These are phyloP conservation scores for Rhodeus uyekii DNA, from an alignment of 2,797 vertebrate genomes.

Conservation along the genomic window DNA sequence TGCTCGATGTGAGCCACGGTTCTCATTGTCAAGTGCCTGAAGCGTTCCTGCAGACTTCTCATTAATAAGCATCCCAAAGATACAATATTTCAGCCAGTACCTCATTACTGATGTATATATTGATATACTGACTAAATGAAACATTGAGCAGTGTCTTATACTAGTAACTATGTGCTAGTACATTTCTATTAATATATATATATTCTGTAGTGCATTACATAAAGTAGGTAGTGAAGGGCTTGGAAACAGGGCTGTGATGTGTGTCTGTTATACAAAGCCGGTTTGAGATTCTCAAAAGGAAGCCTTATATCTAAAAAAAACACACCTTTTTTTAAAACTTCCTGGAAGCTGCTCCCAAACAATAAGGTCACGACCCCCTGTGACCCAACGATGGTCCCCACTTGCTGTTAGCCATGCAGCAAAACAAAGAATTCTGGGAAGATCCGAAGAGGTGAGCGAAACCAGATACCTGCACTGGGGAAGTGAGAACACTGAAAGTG, in stretches of 20 bases:
- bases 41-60: conserved; percentile 25
- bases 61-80: conserved; percentile 36
- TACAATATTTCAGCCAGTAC: conserved; percentile 21
- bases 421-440: conserved; percentile 78
- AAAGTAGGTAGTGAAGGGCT: not conserved
- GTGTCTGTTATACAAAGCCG: not conserved
- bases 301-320: not conserved
- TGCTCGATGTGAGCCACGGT: not conserved
- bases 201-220: conserved; percentile 17
- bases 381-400: conserved; percentile 82
- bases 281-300: not conserved
- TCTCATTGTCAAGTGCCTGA: conserved; percentile 26
- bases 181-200: conserved; percentile 11
- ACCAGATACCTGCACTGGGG: conserved; percentile 76
- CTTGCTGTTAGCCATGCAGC: conserved; percentile 78
- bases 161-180: conserved; percentile 19
- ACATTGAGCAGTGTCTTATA: conserved; percentile 16
- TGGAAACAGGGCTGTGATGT: not conserved
- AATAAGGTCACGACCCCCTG: conserved; percentile 73
- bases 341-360: conserved; percentile 81
- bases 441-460: conserved; percentile 72
- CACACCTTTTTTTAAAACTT: conserved; percentile 75
- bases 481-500: conserved; percentile 74
- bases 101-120: conserved; percentile 39
- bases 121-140: conserved; percentile 24